Evolutionary conservation across 1,140 invertebrate species (phyloP).

Genomic region (Trypoxylus dichotomus): DNA sequence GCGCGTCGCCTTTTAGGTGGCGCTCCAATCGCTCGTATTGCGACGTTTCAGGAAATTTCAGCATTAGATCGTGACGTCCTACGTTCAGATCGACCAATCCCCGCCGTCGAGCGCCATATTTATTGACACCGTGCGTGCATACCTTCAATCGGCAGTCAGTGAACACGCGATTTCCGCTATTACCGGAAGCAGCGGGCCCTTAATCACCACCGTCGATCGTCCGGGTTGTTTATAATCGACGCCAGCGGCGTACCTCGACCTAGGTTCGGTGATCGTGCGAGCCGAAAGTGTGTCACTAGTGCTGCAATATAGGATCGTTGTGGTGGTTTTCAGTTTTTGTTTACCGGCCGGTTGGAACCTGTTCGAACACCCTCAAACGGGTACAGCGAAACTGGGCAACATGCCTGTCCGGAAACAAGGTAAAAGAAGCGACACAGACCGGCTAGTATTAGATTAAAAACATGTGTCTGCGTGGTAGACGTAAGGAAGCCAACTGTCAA

Average conservation of each 20-base stretch:
- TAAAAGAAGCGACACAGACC: background rate
- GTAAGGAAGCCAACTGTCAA: background rate
- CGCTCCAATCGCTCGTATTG: background rate
- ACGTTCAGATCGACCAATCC: constrained; percentile 14
- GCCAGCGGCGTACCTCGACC: background rate
- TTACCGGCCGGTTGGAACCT: background rate
- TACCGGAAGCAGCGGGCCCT: constrained; percentile 4
- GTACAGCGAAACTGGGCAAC: background rate
- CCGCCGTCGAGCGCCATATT: background rate
- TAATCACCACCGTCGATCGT: constrained; percentile 8
- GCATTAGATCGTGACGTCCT: constrained; percentile 2
- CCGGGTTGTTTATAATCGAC: background rate
- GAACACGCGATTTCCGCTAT: constrained; percentile 14
- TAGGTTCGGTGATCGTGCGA: background rate
- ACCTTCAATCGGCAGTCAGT: constrained; percentile 12
- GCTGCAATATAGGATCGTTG: background rate
- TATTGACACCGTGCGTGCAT: constrained; percentile 20
- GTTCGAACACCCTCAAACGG: background rate
- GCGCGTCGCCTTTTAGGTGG: background rate
- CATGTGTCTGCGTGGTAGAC: background rate
- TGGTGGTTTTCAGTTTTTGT: constrained; percentile 4
- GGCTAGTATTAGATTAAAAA: background rate
- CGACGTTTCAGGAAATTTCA: constrained; percentile 21
- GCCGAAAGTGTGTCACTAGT: constrained; percentile 14
- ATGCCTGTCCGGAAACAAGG: constrained; percentile 15